Conservation (phyloP, 2,113 vertebrate genomes). For the Thunnus maccoyii region DNA sequence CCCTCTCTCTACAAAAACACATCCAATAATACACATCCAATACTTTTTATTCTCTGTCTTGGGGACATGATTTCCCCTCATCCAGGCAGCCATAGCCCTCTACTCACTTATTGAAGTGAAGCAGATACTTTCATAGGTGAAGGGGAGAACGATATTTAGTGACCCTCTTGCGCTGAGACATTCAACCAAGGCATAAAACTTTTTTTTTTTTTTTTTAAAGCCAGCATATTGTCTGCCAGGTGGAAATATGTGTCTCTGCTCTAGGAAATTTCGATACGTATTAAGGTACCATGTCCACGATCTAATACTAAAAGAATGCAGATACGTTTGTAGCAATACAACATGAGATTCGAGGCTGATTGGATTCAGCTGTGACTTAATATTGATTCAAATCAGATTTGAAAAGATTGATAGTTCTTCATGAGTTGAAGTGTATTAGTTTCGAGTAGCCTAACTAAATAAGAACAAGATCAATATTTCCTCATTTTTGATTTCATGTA, state of each 20-base stretch:
- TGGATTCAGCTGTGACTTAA: not conserved
- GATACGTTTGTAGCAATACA: not conserved
- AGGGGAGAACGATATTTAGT: conserved; percentile 58
- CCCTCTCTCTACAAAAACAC: conserved; percentile 6
- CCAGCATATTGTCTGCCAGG: not conserved
- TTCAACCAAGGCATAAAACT: conserved; percentile 3
- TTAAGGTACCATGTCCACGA: too few relatives aligned
- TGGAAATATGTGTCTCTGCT: not conserved
- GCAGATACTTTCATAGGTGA: conserved; percentile 47
- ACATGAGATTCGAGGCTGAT: not conserved
- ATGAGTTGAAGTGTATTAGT: not conserved
- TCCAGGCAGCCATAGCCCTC: conserved; percentile 26
- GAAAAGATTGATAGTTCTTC: not conserved
- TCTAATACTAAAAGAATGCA: conserved; percentile 3
- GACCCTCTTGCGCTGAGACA: conserved; percentile 29
- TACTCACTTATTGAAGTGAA: conserved; percentile 45
- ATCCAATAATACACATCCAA: not conserved
- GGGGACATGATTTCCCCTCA: conserved; percentile 7
- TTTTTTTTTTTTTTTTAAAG: not conserved
- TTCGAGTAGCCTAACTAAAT: conserved; percentile 6
- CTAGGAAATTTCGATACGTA: too few relatives aligned
- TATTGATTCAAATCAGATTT: conserved; percentile 5
- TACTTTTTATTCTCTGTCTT: not conserved
- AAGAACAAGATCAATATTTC: conserved; percentile 1
- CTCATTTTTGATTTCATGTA: not conserved